A percentile compares a stretch with the other conserved stretches of the same genome.
Conservation (phyloP, 2,888 invertebrate species). For the Rhaphigaster nebulosa region DNA sequence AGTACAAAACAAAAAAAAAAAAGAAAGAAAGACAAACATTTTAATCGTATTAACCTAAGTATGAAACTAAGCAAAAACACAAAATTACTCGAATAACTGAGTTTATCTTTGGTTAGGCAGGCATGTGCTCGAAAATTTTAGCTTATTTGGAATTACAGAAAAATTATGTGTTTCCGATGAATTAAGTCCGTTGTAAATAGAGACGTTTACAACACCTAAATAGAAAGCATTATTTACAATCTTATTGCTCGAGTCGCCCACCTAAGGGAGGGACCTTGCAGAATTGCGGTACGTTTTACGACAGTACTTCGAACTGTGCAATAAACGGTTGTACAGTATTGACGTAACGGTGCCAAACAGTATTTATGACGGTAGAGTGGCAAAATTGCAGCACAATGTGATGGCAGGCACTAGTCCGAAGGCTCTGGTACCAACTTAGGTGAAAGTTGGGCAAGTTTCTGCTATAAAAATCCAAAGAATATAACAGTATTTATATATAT, state of each 20-base stretch:
- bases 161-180: background rate
- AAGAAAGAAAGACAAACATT: no score
- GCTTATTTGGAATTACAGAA: background rate
- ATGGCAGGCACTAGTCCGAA: background rate
- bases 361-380: slow-evolving; percentile 14
- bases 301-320: slow-evolving; percentile 18
- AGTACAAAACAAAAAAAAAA: no score
- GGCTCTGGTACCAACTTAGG: background rate
- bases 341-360: slow-evolving; percentile 29
- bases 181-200: background rate
- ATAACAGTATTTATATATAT: background rate
- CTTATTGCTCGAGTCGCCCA: background rate
- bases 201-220: background rate
- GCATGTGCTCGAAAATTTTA: background rate
- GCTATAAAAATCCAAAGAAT: background rate
- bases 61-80: no score
- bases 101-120: no score
- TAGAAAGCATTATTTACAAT: background rate
- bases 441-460: background rate
- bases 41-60: no score
- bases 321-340: slow-evolving; percentile 31
- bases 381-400: background rate
- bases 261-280: background rate
- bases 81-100: no score
- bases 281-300: slow-evolving; percentile 33